phyloP scores from a whole-genome alignment of 2,113 vertebrate species.

The Hippocampus abdominalis region DNA sequence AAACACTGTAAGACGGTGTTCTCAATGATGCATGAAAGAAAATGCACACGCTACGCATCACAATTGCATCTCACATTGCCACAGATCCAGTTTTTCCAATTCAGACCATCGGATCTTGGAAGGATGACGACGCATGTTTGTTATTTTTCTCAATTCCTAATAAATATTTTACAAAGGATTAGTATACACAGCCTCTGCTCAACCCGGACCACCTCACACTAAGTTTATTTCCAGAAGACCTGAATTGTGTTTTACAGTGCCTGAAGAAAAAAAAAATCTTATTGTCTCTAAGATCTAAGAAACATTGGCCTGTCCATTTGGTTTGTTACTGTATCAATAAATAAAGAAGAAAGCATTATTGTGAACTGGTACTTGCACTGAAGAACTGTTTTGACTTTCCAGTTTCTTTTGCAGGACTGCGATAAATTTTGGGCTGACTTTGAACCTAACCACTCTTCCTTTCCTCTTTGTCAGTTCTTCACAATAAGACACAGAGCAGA shows the following conservation, averaged over 20 bases:
- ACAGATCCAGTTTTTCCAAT: constrained; percentile 1
- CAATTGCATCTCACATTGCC: neutral
- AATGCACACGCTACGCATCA: neutral
- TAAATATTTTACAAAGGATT: neutral
- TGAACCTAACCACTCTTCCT: constrained; percentile 31
- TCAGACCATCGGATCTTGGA: neutral
- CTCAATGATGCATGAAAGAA: neutral
- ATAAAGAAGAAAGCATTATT: neutral
- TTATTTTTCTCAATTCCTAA: neutral
- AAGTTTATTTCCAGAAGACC: neutral
- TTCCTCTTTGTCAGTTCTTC: constrained; percentile 56
- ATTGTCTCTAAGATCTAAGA: neutral
- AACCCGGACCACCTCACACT: neutral
- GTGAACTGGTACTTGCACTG: neutral
- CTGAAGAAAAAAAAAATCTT: neutral
- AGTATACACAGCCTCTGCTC: neutral
- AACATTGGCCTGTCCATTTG: neutral
- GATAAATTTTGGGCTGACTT: constrained; percentile 18
- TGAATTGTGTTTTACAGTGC: neutral
- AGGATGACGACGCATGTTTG: neutral
- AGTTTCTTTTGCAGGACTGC: constrained; percentile 27
- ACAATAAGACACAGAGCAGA: constrained; percentile 59
- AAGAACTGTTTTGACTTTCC: neutral
- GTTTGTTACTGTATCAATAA: neutral
- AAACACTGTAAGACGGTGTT: neutral